phyloP scores from a whole-genome alignment of 2,888 invertebrate species.

The Apamea crenata region DNA sequence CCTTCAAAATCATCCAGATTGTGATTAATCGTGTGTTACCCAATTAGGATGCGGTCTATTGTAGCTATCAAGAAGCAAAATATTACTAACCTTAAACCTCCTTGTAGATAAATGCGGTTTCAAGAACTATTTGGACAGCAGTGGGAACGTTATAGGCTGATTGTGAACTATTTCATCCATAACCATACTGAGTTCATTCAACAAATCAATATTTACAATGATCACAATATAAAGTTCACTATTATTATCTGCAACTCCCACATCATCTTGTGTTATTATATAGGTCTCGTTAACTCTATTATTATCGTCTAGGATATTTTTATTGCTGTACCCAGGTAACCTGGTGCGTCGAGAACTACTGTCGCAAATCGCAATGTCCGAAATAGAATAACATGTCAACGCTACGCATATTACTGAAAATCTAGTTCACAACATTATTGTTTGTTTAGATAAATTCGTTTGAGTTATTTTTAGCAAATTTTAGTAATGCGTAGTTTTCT shows the following conservation, averaged over 20 bases:
- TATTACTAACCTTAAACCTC: neutral
- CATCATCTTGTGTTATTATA: neutral
- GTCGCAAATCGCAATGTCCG: slow-evolving; percentile 21
- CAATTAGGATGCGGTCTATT: too few species aligned
- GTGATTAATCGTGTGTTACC: too few species aligned
- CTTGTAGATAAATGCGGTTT: slow-evolving; percentile 16
- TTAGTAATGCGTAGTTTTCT: neutral
- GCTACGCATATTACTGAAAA: slow-evolving; percentile 26
- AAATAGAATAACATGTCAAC: slow-evolving; percentile 50
- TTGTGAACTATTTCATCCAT: neutral
- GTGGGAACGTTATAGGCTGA: neutral
- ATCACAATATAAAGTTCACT: neutral
- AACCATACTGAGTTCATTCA: neutral
- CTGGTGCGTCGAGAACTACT: neutral
- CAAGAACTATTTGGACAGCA: slow-evolving; percentile 11
- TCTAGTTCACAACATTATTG: slow-evolving; percentile 34
- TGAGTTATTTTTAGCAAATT: neutral
- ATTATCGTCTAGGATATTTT: slow-evolving; percentile 25
- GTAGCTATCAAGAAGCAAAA: neutral
- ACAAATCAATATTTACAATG: neutral
- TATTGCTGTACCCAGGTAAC: slow-evolving; percentile 18
- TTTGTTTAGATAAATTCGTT: neutral
- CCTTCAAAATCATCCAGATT: too few species aligned
- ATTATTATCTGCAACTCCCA: neutral
- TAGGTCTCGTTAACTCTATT: neutral